Conservation (phyloP, 2,888 invertebrate genomes). For the Eupeodes luniger region DNA sequence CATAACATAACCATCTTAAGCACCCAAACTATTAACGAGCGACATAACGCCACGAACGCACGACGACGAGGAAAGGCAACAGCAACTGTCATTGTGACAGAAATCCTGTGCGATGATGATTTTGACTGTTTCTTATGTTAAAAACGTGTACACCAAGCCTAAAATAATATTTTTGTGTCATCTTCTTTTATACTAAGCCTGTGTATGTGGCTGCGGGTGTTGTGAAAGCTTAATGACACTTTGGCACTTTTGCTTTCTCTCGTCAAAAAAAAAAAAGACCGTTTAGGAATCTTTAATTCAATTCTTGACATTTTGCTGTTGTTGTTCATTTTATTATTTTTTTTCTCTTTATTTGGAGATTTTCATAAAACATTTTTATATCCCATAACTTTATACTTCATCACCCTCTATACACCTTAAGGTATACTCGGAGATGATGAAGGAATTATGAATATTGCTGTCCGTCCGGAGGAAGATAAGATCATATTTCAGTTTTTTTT, state of each 20-base stretch:
- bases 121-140: constrained; percentile 44
- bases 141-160: constrained; percentile 61
- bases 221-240: constrained; percentile 62
- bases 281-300: constrained; percentile 65
- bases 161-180: constrained; percentile 48
- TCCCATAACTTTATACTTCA: not conserved
- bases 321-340: not conserved
- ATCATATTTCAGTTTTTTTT: constrained; percentile 38
- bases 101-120: constrained; percentile 43
- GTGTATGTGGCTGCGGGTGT: not conserved
- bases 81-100: constrained; percentile 28
- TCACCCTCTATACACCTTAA: not conserved
- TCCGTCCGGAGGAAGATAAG: constrained; percentile 26
- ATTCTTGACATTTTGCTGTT: constrained; percentile 19
- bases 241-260: constrained; percentile 70
- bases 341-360: constrained; percentile 31
- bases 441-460: constrained; percentile 59
- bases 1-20: constrained; percentile 60
- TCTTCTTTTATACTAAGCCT: constrained; percentile 8
- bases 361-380: constrained; percentile 14
- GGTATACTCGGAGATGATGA: not conserved
- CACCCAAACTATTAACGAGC: constrained; percentile 57
- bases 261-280: not conserved
- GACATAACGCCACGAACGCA: constrained; percentile 2
- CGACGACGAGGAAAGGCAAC: not conserved